Conservation (phyloP, 2,888 invertebrate genomes). For the Eulithis prunata region DNA sequence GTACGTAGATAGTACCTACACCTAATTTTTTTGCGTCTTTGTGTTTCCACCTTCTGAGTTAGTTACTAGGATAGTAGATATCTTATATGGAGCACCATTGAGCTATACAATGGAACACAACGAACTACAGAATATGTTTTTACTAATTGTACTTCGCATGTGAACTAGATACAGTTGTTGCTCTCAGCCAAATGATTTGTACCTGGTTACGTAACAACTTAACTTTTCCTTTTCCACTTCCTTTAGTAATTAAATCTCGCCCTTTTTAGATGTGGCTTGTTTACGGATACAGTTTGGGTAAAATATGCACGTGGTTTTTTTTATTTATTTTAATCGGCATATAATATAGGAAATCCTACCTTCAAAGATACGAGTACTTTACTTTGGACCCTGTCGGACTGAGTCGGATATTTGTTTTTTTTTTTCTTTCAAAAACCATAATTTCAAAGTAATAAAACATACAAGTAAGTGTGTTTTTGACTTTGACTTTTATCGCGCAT, state of each 20-base stretch:
- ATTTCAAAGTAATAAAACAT: too few species aligned
- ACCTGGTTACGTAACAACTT: constrained; percentile 35
- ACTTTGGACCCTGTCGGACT: too few species aligned
- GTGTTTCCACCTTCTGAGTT: background rate
- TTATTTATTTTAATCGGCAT: background rate
- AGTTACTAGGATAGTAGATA: background rate
- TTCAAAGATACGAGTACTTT: background rate
- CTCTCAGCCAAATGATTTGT: constrained; percentile 35
- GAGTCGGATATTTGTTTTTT: too few species aligned
- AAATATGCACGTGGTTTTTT: constrained; percentile 20
- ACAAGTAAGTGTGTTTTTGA: too few species aligned
- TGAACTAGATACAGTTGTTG: constrained; percentile 37
- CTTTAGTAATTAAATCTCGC: constrained; percentile 37
- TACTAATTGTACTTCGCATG: constrained; percentile 25
- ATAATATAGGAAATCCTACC: background rate
- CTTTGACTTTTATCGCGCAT: background rate
- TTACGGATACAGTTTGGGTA: constrained; percentile 30
- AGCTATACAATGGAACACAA: constrained; percentile 12
- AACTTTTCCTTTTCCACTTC: constrained; percentile 42
- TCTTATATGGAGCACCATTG: too few species aligned
- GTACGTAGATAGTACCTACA: too few species aligned
- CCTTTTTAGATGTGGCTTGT: constrained; percentile 35
- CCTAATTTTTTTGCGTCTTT: constrained; percentile 3
- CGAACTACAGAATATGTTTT: constrained; percentile 17
- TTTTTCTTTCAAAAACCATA: too few species aligned